Percentiles rank a stretch among this genome's conserved stretches.
Evolutionary conservation across 92 coral and sea anemone genomes (phyloP).

Genomic region (Epizoanthus fatuus): DNA sequence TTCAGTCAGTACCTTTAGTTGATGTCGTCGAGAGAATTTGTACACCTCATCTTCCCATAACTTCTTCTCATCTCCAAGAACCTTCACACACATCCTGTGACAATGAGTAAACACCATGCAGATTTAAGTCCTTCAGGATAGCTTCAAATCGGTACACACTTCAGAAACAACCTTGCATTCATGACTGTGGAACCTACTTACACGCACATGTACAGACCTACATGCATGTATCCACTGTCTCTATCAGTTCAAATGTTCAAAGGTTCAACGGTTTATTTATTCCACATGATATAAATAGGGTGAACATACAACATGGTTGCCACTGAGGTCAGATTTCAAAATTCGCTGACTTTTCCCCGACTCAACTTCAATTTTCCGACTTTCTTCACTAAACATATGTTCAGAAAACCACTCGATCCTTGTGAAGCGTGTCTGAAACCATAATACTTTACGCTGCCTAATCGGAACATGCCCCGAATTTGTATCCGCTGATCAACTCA

Average conservation of each 20-base stretch:
- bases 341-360: too few relatives aligned
- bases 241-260: neutral
- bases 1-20: constrained; percentile 74
- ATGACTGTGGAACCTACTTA: neutral
- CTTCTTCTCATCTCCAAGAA: constrained; percentile 92
- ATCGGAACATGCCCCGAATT: too few relatives aligned
- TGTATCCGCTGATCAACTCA: too few relatives aligned
- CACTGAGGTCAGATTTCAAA: too few relatives aligned
- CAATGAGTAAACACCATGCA: neutral
- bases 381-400: too few relatives aligned
- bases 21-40: constrained; percentile 94
- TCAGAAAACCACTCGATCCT: too few relatives aligned
- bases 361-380: too few relatives aligned
- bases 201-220: neutral
- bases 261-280: neutral
- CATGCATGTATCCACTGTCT: neutral
- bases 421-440: too few relatives aligned
- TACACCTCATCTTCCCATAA: constrained; percentile 99
- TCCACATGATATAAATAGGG: too few relatives aligned
- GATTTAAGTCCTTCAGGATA: neutral
- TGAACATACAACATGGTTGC: too few relatives aligned
- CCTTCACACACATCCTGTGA: constrained; percentile 90
- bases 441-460: too few relatives aligned
- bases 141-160: neutral
- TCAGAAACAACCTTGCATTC: neutral